Evolutionary conservation across 2,888 invertebrate genomes (phyloP), one percentile per base, ranked within the genome.

Genomic region (Ornithoptera priamus): DNA sequence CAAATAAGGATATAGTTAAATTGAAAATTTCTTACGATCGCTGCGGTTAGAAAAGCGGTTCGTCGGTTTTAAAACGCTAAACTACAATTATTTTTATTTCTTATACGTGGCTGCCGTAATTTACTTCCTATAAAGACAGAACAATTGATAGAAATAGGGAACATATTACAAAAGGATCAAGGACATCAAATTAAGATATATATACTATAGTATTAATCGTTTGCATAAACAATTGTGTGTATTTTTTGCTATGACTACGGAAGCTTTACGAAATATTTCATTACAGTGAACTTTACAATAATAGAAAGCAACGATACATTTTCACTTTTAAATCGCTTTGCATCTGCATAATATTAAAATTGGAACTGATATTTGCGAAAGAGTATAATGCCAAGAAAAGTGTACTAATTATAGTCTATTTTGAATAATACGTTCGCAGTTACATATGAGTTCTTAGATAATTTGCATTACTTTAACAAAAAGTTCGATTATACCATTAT

Each of bases 1-100:
- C 36, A 17, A 62, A 69, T 65, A 66, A 69, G 65, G 65, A 69
- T 66, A 62, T 65, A 65, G 62, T 62, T 63, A 65, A 65, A 65
- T 46, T 69, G 30, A 46, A 64, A 67, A 59, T 42, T 56, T 61
- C 57, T 46, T 22, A 36, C n/a, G 58, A 53, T 46, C 15, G 30
- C 30, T 65, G 69, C 61, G 69, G 61, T 56, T 62, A 57, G 69
- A 61, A 65, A 69, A 69, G 56, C 61, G 36, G 30, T 30, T 12
- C 42, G 10, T 36, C 42, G 65, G 58, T 46, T 22, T 63, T 12
- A 63, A 36, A 36, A 20, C 39, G 30, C 36, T n/a, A 36, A n/a
- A 60, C 36, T 15, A 0, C 12, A 36, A 17, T 60, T 36, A 22
- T 36, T 61, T 17, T 36, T 61, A 39, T 39, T 20, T 17, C 59